A percentile compares a stretch with the other conserved stretches of the same genome.
Evolutionary conservation across 2,888 invertebrate genomes (phyloP).

Genomic region (Bhutanitis thaidina): DNA sequence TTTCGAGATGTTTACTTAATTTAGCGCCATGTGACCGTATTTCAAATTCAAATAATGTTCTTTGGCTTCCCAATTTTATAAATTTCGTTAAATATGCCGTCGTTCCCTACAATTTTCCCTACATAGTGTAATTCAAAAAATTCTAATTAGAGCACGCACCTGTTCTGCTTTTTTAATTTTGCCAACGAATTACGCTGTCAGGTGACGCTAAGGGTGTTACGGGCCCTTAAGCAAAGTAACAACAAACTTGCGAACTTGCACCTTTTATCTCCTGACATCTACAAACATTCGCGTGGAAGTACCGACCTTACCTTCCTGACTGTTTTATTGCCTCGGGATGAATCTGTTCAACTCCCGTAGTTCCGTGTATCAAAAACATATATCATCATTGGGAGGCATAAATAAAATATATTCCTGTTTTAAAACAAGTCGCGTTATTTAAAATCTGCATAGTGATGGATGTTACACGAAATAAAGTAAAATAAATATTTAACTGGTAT

Average conservation of each 20-base stretch:
- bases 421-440: constrained; percentile 39
- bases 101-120: constrained; percentile 40
- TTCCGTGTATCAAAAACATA: constrained; percentile 10
- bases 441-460: constrained; percentile 50
- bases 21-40: neutral
- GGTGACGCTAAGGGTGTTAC: constrained; percentile 62
- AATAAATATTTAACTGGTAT: constrained; percentile 61
- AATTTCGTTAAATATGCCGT: constrained; percentile 35
- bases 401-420: constrained; percentile 34
- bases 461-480: constrained; percentile 46
- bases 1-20: neutral
- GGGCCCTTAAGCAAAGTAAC: constrained; percentile 36
- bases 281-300: constrained; percentile 2
- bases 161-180: constrained; percentile 71
- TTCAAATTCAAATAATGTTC: neutral
- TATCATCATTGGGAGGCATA: constrained; percentile 21
- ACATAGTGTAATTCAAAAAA: constrained; percentile 69
- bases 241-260: constrained; percentile 47
- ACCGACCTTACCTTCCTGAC: neutral
- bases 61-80: constrained; percentile 20
- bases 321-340: constrained; percentile 1
- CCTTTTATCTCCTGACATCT: constrained; percentile 40
- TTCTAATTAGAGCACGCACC: constrained; percentile 73
- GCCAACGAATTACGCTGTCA: constrained; percentile 59
- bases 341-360: neutral